Percentiles rank a stretch among this genome's conserved stretches.
Evolutionary conservation across 1,140 invertebrate species (phyloP).

Genomic region (Steinernema khuongi): DNA sequence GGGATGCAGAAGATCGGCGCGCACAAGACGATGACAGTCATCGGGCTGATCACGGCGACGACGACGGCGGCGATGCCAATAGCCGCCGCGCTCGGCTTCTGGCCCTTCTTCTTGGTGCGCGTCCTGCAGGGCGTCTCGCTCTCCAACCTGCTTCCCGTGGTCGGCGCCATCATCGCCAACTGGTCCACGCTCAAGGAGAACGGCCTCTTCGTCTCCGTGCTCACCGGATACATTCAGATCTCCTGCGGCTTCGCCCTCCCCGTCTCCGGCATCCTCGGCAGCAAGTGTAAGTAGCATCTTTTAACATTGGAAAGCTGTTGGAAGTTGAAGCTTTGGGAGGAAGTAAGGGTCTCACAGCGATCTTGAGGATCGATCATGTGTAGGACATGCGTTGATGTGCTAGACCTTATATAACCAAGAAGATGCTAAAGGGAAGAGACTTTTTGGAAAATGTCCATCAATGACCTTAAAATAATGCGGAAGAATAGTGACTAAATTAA

Average conservation of each 20-base stretch:
- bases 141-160: conserved; percentile 29
- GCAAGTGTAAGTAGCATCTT: conserved; percentile 17
- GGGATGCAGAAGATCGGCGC: conserved; percentile 1
- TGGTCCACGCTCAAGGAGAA: conserved; percentile 33
- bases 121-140: conserved; percentile 30
- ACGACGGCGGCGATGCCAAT: conserved; percentile 16
- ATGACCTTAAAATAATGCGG: too few species aligned
- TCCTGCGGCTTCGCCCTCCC: conserved; percentile 34
- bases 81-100: conserved; percentile 26
- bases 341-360: too few species aligned
- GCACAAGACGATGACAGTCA: background rate
- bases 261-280: conserved; percentile 26
- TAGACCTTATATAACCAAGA: too few species aligned
- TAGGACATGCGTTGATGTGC: too few species aligned
- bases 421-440: too few species aligned
- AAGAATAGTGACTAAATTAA: too few species aligned
- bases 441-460: too few species aligned
- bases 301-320: too few species aligned
- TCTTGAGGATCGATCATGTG: too few species aligned
- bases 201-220: conserved; percentile 35
- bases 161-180: conserved; percentile 31
- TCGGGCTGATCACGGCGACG: background rate
- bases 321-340: too few species aligned
- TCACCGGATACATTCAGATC: conserved; percentile 33
- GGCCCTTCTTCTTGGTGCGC: background rate